Conservation (phyloP, 2,888 invertebrate genomes). For the Dryococelus australis region DNA sequence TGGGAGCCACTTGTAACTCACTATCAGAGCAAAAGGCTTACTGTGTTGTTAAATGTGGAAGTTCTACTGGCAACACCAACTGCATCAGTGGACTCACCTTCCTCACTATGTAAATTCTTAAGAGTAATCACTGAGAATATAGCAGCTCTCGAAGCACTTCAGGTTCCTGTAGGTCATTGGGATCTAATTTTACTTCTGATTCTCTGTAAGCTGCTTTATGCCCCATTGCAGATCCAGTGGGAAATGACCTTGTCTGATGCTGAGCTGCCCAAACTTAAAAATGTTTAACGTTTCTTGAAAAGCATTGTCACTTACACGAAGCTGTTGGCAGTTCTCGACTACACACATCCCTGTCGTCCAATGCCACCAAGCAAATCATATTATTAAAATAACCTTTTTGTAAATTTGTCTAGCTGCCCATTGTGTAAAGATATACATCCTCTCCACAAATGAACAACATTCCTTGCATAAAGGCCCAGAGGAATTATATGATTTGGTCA, state of each 20-base stretch:
- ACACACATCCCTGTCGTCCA: not conserved
- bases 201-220: not conserved
- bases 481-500: not conserved
- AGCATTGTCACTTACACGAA: not conserved
- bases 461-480: not conserved
- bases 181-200: not conserved
- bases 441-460: not conserved
- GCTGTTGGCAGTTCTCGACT: not conserved
- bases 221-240: not conserved
- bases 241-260: not conserved
- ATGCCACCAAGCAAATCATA: not conserved
- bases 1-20: not conserved
- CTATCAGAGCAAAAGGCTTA: not conserved
- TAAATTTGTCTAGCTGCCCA: not conserved
- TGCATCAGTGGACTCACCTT: not conserved
- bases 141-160: not conserved
- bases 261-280: not conserved
- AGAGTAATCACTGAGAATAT: not conserved
- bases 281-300: not conserved
- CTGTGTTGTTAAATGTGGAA: not conserved
- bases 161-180: not conserved
- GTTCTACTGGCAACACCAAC: not conserved
- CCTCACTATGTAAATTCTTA: not conserved
- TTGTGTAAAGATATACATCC: not conserved
- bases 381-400: not conserved